A percentile compares a stretch with the other conserved stretches of the same genome.
These are phyloP conservation scores for Aphodius sticticus DNA, from an alignment of 2,888 invertebrate species.

Conservation along the genomic window DNA sequence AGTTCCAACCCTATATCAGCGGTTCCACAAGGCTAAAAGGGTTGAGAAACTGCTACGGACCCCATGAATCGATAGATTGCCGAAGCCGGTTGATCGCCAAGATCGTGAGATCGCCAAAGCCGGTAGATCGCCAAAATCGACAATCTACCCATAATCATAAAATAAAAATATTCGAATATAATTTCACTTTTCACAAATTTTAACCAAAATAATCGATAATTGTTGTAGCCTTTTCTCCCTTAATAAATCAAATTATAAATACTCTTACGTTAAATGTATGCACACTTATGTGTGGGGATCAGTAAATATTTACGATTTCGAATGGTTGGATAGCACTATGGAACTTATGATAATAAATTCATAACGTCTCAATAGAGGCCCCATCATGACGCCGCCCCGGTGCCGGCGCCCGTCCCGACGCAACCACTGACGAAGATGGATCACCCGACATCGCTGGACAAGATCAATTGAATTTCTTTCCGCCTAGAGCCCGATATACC, in stretches of 20 bases:
- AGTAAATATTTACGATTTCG: slow-evolving; percentile 47
- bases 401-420: slow-evolving; percentile 55
- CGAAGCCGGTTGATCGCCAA: too few species aligned
- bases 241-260: background rate
- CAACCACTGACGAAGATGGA: slow-evolving; percentile 63
- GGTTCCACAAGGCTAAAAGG: too few species aligned
- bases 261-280: background rate
- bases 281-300: slow-evolving; percentile 31
- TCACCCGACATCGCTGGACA: slow-evolving; percentile 63
- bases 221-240: background rate
- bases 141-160: too few species aligned
- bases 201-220: too few species aligned
- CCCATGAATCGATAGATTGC: too few species aligned
- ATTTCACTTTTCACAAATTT: too few species aligned
- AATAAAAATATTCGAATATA: too few species aligned
- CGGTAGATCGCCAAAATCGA: too few species aligned
- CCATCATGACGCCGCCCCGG: slow-evolving; percentile 51
- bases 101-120: too few species aligned
- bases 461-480: slow-evolving; percentile 68
- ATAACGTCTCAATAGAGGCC: slow-evolving; percentile 56
- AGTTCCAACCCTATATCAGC: too few species aligned
- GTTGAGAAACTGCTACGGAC: too few species aligned
- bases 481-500: slow-evolving; percentile 50
- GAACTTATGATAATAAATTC: slow-evolving; percentile 55
- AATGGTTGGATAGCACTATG: slow-evolving; percentile 33